phyloP scores from a whole-genome alignment of 2,888 invertebrate species.

The Antheraea yamamai region DNA sequence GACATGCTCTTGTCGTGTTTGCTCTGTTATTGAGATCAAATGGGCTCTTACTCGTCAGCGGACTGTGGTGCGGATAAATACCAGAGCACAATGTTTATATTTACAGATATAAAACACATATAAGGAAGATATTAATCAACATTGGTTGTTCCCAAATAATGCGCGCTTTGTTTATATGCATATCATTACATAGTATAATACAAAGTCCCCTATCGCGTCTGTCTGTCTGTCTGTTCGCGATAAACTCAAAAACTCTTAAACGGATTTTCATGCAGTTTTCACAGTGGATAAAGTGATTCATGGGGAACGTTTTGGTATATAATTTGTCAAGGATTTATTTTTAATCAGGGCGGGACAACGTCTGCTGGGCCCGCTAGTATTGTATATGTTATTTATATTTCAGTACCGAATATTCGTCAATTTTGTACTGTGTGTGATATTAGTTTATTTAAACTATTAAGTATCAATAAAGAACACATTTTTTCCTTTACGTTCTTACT shows the following conservation, averaged over 20 bases:
- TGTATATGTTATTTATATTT: too few relatives aligned
- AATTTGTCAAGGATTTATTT: too few relatives aligned
- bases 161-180: background rate
- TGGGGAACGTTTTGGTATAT: too few relatives aligned
- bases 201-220: too few relatives aligned
- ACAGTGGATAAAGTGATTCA: too few relatives aligned
- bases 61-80: conserved; percentile 37
- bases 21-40: conserved; percentile 63
- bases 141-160: background rate
- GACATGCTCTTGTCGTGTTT: conserved; percentile 39
- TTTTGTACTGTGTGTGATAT: background rate
- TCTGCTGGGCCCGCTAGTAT: too few relatives aligned
- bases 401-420: background rate
- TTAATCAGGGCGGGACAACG: too few relatives aligned
- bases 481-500: too few relatives aligned
- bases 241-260: too few relatives aligned
- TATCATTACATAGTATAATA: background rate
- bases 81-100: conserved; percentile 55
- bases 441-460: background rate
- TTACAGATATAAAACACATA: conserved; percentile 52
- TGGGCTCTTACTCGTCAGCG: conserved; percentile 39
- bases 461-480: too few relatives aligned
- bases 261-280: too few relatives aligned
- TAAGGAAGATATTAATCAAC: conserved; percentile 66
- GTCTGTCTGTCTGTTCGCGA: too few relatives aligned